These are phyloP conservation scores for Styela plicata DNA, from an alignment of 23 tunicate species.

Conservation along the genomic window DNA sequence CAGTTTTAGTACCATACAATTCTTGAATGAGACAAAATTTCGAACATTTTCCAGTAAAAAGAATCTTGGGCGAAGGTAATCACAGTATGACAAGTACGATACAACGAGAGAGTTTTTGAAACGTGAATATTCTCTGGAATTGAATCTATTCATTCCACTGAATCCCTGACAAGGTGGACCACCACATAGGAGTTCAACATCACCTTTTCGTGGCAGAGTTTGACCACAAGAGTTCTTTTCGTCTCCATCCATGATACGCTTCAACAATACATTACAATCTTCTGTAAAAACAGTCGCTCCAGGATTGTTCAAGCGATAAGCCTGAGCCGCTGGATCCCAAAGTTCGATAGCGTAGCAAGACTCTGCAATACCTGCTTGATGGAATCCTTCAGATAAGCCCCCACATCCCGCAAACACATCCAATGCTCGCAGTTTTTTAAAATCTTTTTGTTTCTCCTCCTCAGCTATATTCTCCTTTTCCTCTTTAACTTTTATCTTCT, in stretches of 20 bases:
- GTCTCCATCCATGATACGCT: slow-evolving; percentile 66
- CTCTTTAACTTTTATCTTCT: slow-evolving; percentile 48
- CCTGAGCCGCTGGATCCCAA: slow-evolving; percentile 88
- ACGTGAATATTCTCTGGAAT: slow-evolving; percentile 74
- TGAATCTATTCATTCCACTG: slow-evolving; percentile 94
- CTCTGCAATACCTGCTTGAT: slow-evolving; percentile 93
- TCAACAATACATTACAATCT: slow-evolving; percentile 73
- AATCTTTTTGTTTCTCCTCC: background rate
- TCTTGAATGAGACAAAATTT: slow-evolving; percentile 74
- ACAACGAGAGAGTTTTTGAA: slow-evolving; percentile 83
- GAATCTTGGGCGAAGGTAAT: slow-evolving; percentile 82
- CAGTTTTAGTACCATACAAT: slow-evolving; percentile 77
- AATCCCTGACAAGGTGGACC: slow-evolving; percentile 99
- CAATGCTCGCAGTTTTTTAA: slow-evolving; percentile 46
- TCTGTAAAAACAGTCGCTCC: slow-evolving; percentile 86
- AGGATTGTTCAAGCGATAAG: slow-evolving; percentile 81
- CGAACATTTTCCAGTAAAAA: slow-evolving; percentile 85
- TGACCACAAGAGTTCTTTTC: slow-evolving; percentile 71
- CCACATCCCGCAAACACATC: slow-evolving; percentile 97
- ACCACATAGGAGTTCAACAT: slow-evolving; percentile 81
- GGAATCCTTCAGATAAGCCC: slow-evolving; percentile 88
- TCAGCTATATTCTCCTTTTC: slow-evolving; percentile 35
- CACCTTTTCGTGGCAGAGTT: slow-evolving; percentile 78
- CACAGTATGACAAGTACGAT: slow-evolving; percentile 82
- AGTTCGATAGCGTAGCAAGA: slow-evolving; percentile 66